Percentiles rank a stretch among this genome's conserved stretches.
phyloP scores from a whole-genome alignment of 2,113 vertebrate genomes.

The Scolopax mira region DNA sequence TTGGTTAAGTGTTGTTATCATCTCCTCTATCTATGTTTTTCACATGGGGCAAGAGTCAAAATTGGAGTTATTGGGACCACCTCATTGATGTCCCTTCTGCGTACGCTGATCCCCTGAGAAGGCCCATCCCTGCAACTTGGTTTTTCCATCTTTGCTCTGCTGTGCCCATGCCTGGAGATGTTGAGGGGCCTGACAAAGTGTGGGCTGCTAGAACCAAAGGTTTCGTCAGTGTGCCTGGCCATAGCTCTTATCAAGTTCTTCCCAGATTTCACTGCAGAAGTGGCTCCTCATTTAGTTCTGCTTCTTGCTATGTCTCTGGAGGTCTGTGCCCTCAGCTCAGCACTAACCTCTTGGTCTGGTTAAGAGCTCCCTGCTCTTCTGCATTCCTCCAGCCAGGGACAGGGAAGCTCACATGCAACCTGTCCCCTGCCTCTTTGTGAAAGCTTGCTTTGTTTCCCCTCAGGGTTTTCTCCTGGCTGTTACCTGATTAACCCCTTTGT shows the following conservation, averaged over 20 bases:
- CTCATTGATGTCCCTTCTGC: not conserved
- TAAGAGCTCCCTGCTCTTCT: not conserved
- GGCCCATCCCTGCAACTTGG: not conserved
- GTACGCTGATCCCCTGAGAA: not conserved
- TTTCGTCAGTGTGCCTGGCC: not conserved
- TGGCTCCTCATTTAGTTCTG: not conserved
- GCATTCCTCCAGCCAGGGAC: not conserved
- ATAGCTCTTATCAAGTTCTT: not conserved
- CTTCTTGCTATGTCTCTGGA: not conserved
- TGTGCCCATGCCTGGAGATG: fast-evolving
- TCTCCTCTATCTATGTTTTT: not conserved
- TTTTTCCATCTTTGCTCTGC: not conserved
- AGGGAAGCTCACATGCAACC: not conserved
- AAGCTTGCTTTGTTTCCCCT: not conserved
- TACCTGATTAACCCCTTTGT: conserved; percentile 1
- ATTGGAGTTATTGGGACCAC: not conserved
- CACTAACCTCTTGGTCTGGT: fast-evolving
- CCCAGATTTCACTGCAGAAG: not conserved
- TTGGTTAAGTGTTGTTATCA: not conserved
- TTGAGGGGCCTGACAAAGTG: not conserved
- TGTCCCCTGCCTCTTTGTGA: not conserved
- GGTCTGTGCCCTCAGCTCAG: not conserved
- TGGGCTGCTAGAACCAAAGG: not conserved
- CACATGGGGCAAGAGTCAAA: not conserved
- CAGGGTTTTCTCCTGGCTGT: not conserved